Evolutionary conservation across 2,797 vertebrate genomes (phyloP).

Genomic region (Gobio occitaniae): DNA sequence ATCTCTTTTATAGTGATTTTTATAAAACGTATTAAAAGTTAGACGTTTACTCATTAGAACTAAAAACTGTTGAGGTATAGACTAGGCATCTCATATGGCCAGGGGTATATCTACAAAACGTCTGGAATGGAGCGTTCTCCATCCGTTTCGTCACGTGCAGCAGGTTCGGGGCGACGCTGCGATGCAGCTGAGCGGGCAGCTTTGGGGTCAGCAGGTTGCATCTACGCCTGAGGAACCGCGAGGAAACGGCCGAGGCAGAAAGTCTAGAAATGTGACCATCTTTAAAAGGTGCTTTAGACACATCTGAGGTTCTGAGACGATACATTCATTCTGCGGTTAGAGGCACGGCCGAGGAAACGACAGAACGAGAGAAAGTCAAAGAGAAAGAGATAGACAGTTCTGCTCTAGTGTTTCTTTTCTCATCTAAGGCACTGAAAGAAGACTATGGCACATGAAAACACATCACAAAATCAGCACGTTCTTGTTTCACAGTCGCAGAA

Average conservation of each 20-base stretch:
- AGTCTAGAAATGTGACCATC: slow-evolving; percentile 23
- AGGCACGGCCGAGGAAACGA: slow-evolving; percentile 78
- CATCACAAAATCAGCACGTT: slow-evolving; percentile 39
- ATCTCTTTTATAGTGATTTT: slow-evolving; percentile 57
- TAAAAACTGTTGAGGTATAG: slow-evolving; percentile 77
- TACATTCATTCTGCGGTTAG: slow-evolving; percentile 81
- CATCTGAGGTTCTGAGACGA: slow-evolving; percentile 78
- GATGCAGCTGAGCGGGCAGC: slow-evolving; percentile 61
- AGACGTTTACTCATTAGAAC: slow-evolving; percentile 52
- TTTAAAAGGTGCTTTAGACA: slow-evolving; percentile 73
- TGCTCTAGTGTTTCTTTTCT: slow-evolving; percentile 73
- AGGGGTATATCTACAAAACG: slow-evolving; percentile 38
- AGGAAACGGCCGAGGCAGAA: slow-evolving; percentile 63
- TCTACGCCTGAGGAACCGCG: slow-evolving; percentile 58
- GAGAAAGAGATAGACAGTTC: slow-evolving; percentile 69
- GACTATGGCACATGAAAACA: slow-evolving; percentile 78
- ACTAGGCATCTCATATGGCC: slow-evolving; percentile 61
- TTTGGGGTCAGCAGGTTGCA: slow-evolving; percentile 75
- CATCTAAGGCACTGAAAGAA: slow-evolving; percentile 85
- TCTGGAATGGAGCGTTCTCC: slow-evolving; percentile 2
- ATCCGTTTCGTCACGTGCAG: slow-evolving; percentile 5
- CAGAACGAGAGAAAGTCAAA: slow-evolving; percentile 35
- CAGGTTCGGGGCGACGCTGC: slow-evolving; percentile 29
- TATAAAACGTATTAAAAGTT: slow-evolving; percentile 54
- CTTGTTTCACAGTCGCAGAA: slow-evolving; percentile 36